Base-by-base conservation (phyloP, 2,797 vertebrate species). In the Thalassophryne amazonica region DNA sequence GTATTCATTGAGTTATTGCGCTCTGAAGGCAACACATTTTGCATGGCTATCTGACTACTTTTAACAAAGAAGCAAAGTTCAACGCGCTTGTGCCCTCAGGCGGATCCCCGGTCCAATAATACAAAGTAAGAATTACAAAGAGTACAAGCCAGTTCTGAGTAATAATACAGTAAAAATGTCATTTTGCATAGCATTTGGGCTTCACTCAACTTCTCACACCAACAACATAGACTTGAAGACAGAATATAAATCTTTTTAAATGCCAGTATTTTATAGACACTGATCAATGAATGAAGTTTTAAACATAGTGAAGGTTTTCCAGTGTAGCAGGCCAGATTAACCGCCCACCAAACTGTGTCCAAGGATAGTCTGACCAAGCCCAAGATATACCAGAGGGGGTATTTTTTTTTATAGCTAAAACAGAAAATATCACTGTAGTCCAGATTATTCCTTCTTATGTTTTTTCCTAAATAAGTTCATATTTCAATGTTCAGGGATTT, bases 141-240 rank as follows among this genome's bases (percentile, higher is more conserved):
- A 56, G n/a, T 69, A 73, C 60, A 80, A 84, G 78, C 80, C 56
- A 13, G 32, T 71, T 49, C 45, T 25, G 38, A 78, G 62, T 73
- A 74, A 41, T 72, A 83, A 83, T 51, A 84, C 64, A 45, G 48
- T 71, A 67, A 30, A 73, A 69, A 63, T 49, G 25, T 40, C 12
- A 54, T 69, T 83, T 84, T 91, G 91, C 88, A 91, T 92, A 88
- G 86, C 89, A 86, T 89, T 91, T 86, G 88, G 84, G 87, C 68
- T 87, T 60, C 74, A 69, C 84, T 76, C 78, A 80, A 60, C 65
- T 41, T 49, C 48, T 33, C 64, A 62, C 58, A 38, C 60, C 48
- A 47, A 61, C 50, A 37, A 63, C 55, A 10, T 63, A 39, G 27
- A 77, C 32, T 73, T 29, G 13, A 57, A 51, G 50, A 59, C 32